These are phyloP conservation scores for Thymelicus lineola DNA, from an alignment of 2,888 invertebrate genomes.

Conservation along the genomic window DNA sequence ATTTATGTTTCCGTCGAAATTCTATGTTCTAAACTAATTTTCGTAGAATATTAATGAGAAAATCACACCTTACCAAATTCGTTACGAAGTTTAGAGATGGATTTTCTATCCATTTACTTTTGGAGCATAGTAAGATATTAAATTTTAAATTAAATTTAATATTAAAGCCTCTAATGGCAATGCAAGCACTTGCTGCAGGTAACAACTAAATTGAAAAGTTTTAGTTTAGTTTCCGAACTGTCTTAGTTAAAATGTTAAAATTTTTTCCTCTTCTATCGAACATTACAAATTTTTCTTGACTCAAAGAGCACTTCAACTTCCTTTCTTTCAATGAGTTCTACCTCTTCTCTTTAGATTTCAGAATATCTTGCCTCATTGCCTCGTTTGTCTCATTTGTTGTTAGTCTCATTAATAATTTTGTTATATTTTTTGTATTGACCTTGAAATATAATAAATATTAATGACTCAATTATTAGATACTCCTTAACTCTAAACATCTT, in stretches of 20 bases:
- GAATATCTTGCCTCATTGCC: too few species aligned
- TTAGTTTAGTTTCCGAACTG: background rate
- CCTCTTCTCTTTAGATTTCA: background rate
- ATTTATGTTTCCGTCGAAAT: background rate
- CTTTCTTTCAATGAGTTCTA: background rate
- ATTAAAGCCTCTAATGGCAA: background rate
- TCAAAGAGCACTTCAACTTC: background rate
- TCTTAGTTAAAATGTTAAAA: background rate
- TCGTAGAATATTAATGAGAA: slow-evolving; percentile 9
- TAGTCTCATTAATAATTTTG: too few species aligned
- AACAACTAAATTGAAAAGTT: background rate
- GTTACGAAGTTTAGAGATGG: slow-evolving; percentile 11
- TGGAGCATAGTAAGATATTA: slow-evolving; percentile 14
- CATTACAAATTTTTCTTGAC: background rate
- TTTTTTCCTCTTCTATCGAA: background rate
- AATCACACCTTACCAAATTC: background rate
- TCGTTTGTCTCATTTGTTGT: too few species aligned
- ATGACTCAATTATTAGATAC: too few species aligned
- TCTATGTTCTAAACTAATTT: background rate
- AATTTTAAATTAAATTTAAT: slow-evolving; percentile 18
- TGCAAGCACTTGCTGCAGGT: background rate
- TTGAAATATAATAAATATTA: too few species aligned
- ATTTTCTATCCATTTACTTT: slow-evolving; percentile 27
- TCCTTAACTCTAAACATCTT: too few species aligned
- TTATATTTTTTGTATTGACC: too few species aligned